These are phyloP conservation scores for Lapara coniferarum DNA, from an alignment of 2,888 invertebrate species.

Conservation along the genomic window DNA sequence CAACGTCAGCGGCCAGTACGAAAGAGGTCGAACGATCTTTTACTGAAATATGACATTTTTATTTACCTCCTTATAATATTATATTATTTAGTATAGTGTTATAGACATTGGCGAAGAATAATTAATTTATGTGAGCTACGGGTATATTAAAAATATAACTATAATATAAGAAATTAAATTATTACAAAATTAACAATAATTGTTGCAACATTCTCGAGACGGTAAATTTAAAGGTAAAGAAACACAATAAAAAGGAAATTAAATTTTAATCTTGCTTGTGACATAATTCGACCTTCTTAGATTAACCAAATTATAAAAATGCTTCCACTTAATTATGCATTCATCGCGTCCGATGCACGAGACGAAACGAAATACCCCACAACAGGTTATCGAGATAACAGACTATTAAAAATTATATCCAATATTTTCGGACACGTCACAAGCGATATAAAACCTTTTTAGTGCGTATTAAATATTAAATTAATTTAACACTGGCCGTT, in stretches of 20 bases:
- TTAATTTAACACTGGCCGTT: slow-evolving; percentile 53
- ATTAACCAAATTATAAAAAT: slow-evolving; percentile 71
- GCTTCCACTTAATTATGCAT: slow-evolving; percentile 81
- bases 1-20: slow-evolving; percentile 68
- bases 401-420: slow-evolving; percentile 72
- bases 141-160: too few relatives aligned
- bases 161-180: not conserved
- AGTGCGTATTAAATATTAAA: slow-evolving; percentile 53
- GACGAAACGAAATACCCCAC: slow-evolving; percentile 75
- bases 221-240: not conserved
- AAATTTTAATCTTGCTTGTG: slow-evolving; percentile 34
- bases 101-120: too few relatives aligned
- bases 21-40: slow-evolving; percentile 63
- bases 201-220: not conserved
- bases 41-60: slow-evolving; percentile 40
- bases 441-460: slow-evolving; percentile 63
- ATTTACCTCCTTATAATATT: not conserved
- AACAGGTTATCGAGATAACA: slow-evolving; percentile 78
- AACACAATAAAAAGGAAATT: slow-evolving; percentile 30
- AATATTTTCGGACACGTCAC: slow-evolving; percentile 46
- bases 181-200: not conserved
- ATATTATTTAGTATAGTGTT: not conserved
- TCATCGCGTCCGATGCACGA: slow-evolving; percentile 74
- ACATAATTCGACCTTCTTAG: slow-evolving; percentile 52
- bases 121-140: too few relatives aligned